phyloP scores from a whole-genome alignment of 2,888 invertebrate species.

The Belgica antarctica region DNA sequence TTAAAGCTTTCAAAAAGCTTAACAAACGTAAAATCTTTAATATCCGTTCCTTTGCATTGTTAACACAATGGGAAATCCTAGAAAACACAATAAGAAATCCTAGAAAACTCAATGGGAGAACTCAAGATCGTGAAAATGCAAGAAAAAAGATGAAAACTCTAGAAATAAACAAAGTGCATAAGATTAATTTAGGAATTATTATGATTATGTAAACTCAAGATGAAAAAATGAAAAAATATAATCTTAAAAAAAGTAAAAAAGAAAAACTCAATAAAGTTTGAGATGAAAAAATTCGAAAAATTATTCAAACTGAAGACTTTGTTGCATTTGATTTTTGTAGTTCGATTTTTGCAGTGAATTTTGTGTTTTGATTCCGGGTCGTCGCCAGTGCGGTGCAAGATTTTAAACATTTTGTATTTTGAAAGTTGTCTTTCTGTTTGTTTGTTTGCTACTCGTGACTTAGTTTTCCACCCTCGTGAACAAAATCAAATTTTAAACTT shows the following conservation, averaged over 20 bases:
- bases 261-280: conserved; percentile 27
- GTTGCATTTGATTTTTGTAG: conserved; percentile 9
- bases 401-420: conserved; percentile 42
- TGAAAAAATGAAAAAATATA: conserved; percentile 4
- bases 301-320: not conserved
- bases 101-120: too few species aligned
- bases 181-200: not conserved
- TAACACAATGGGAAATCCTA: too few species aligned
- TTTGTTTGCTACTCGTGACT: not conserved
- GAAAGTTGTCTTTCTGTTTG: conserved; percentile 21
- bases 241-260: not conserved
- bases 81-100: too few species aligned
- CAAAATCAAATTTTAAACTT: not conserved
- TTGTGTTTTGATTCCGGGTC: not conserved
- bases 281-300: conserved; percentile 8
- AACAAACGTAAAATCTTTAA: too few species aligned
- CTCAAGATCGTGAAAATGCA: not conserved
- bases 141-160: not conserved
- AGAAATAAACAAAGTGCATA: not conserved
- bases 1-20: too few species aligned
- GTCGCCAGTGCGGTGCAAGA: not conserved
- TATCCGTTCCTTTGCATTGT: too few species aligned
- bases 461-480: too few species aligned
- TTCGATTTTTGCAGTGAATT: not conserved
- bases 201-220: conserved; percentile 25